Base-by-base conservation (phyloP, 2,113 vertebrate genomes). In the Cepphus grylle region DNA sequence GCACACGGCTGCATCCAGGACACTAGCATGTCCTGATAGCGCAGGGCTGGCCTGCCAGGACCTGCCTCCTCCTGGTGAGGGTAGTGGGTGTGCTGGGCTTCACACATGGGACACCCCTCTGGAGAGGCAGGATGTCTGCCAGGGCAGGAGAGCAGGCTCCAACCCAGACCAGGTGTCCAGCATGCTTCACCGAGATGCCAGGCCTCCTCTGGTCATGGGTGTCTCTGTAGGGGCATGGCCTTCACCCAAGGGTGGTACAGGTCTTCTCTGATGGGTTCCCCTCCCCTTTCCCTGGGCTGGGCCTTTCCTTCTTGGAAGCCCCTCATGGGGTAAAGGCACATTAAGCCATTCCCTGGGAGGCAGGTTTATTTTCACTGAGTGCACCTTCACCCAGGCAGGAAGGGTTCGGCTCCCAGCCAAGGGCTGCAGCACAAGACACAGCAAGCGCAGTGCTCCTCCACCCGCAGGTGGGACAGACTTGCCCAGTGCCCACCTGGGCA, bases 1-100 rank as follows among this genome's bases (percentile, higher is more conserved):
- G 55, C n/a, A 42, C 0, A 0, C 1, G 9, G 25, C 23, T 5
- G 3, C 26, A 40, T 11, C n/a, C 49, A 15, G 13, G 32, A 55
- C n/a, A 76, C 27, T 29, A 53, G 67, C 27, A 71, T 0, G 0
- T 3, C 40, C 36, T 1, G 1, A 27, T 10, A 30, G 74, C 1
- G 1, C 27, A 22, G 29, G 38, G 32, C 29, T 3, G 0, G n/a
- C 30, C 52, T 30, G 78, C 26, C 52, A 59, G 10, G 12, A 77
- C 67, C 49, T 19, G 43, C 20, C 18, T 71, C 8, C 52, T 43
- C 17, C 2, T 4, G 36, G 19, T 5, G 19, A 27, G 23, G 23
- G 27, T 4, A 21, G 12, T 1, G 2, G 21, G 21, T 25, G 2
- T 3, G 9, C 62, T 10, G 20, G 34, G 42, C 65, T 67, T 8